Percentiles rank a stretch among this genome's conserved stretches.
phyloP scores from a whole-genome alignment of 2,888 invertebrate genomes.

The Heliconius erato region DNA sequence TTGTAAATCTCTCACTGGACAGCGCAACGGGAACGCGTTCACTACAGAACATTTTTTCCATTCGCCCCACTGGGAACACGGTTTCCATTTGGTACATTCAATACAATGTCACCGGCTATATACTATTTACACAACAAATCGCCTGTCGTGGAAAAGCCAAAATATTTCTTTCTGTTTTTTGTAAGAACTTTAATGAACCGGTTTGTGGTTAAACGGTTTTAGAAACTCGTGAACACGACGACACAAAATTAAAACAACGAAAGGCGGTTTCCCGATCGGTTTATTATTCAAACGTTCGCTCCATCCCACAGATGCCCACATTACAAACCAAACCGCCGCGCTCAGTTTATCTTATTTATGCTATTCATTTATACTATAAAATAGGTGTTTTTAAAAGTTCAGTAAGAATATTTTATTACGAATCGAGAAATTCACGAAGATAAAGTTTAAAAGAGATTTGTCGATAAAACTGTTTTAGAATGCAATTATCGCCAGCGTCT shows the following conservation, averaged over 20 bases:
- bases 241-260: constrained; percentile 55
- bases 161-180: constrained; percentile 39
- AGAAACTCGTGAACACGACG: constrained; percentile 50
- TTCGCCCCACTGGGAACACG: constrained; percentile 72
- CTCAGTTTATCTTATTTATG: constrained; percentile 53
- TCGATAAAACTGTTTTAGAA: constrained; percentile 27
- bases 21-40: constrained; percentile 67
- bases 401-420: constrained; percentile 28
- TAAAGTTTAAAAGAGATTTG: constrained; percentile 23
- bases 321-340: constrained; percentile 52
- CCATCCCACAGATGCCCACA: constrained; percentile 53
- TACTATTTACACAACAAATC: constrained; percentile 63
- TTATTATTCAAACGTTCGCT: constrained; percentile 60
- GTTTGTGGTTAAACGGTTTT: constrained; percentile 36
- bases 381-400: constrained; percentile 40
- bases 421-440: constrained; percentile 22
- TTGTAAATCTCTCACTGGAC: constrained; percentile 80
- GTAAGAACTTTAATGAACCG: constrained; percentile 51
- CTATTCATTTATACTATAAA: constrained; percentile 47
- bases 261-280: constrained; percentile 57
- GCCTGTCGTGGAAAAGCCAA: constrained; percentile 32
- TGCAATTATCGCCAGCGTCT: constrained; percentile 29
- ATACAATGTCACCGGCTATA: constrained; percentile 67
- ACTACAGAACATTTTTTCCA: constrained; percentile 77
- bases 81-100: constrained; percentile 77